Conservation (phyloP, 2,888 invertebrate species). For the Andrena chrysosceles region DNA sequence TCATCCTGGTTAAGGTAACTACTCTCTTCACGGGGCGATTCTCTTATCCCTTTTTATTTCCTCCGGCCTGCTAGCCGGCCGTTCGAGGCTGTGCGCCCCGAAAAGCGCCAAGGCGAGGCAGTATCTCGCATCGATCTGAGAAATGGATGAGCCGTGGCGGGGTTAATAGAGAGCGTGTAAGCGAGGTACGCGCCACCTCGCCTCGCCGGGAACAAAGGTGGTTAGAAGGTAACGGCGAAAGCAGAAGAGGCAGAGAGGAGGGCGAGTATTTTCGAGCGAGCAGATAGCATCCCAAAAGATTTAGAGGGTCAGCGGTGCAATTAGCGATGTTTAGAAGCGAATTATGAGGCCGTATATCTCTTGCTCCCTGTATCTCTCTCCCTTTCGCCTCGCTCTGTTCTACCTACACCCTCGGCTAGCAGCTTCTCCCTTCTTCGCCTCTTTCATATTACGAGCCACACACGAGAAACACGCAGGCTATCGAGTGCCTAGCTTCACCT, state of each 20-base stretch:
- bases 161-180: conserved; percentile 73
- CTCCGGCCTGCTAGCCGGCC: not conserved
- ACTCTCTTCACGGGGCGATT: conserved; percentile 31
- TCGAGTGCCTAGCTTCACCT: conserved; percentile 33
- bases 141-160: conserved; percentile 65
- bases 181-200: conserved; percentile 57
- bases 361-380: conserved; percentile 54
- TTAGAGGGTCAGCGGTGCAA: conserved; percentile 80
- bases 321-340: conserved; percentile 81
- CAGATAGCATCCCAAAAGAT: conserved; percentile 78
- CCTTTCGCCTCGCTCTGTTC: conserved; percentile 19
- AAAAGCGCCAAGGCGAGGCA: conserved; percentile 36
- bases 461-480: conserved; percentile 20
- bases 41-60: conserved; percentile 21
- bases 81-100: conserved; percentile 15
- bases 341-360: conserved; percentile 80
- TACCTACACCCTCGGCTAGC: conserved; percentile 7
- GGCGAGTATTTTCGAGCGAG: conserved; percentile 69
- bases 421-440: conserved; percentile 25
- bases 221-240: conserved; percentile 48
- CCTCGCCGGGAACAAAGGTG: conserved; percentile 57
- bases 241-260: conserved; percentile 25
- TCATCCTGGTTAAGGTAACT: conserved; percentile 35
- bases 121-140: conserved; percentile 70
- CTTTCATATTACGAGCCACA: conserved; percentile 46